phyloP scores from a whole-genome alignment of 1,140 invertebrate genomes.

The fruit fly (Drosophila melanogaster) region DNA sequence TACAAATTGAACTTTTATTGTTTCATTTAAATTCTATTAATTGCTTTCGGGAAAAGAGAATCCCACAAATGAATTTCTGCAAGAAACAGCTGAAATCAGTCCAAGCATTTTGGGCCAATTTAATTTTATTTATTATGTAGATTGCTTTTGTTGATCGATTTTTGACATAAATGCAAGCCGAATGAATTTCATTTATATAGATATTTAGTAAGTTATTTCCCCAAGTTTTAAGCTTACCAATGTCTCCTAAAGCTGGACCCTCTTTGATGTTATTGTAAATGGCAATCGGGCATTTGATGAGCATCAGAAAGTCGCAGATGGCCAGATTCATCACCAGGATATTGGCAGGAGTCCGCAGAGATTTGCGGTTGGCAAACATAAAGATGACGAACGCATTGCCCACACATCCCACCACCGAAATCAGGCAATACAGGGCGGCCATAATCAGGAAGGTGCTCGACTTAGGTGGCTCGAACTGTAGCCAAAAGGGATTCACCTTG shows the following conservation, averaged over 20 bases:
- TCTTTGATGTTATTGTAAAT: conserved; percentile 89
- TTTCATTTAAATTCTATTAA: no score
- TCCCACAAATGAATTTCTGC: no score
- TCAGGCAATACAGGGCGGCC: conserved; percentile 86
- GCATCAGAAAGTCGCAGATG: conserved; percentile 90
- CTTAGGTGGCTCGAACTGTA: conserved; percentile 86
- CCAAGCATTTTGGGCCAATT: no score
- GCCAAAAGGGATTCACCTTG: conserved; percentile 88
- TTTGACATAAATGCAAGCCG: background rate
- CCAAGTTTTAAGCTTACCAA: conserved; percentile 85
- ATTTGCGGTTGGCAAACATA: conserved; percentile 87
- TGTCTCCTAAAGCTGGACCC: conserved; percentile 88
- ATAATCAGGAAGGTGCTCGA: conserved; percentile 86
- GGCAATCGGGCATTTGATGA: conserved; percentile 89
- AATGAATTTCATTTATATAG: background rate
- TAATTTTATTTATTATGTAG: no score
- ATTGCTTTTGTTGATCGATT: no score
- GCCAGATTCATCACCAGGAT: conserved; percentile 91
- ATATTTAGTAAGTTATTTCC: background rate
- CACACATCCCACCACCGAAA: conserved; percentile 87
- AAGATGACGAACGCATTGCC: conserved; percentile 88
- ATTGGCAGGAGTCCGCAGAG: conserved; percentile 90
- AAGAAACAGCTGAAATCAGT: no score
- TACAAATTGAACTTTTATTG: no score
- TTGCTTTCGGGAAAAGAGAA: no score